These are phyloP conservation scores for Acrobasis consociella DNA, from an alignment of 2,888 invertebrate species.

Conservation along the genomic window DNA sequence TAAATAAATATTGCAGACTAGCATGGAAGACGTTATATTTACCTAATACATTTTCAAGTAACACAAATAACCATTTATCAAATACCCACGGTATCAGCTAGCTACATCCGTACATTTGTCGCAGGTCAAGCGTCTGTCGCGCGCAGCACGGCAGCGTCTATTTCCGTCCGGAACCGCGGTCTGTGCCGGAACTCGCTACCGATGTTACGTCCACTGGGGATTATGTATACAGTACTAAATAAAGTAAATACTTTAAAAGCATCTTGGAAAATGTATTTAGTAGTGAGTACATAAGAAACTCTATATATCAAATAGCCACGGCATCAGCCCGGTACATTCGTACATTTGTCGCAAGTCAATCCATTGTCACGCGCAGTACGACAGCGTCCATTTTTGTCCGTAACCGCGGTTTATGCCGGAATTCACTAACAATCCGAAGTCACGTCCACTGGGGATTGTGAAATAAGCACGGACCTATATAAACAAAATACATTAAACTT, in stretches of 20 bases:
- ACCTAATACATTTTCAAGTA: not conserved
- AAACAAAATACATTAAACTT: no score
- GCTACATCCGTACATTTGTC: conserved; percentile 39
- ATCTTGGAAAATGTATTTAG: no score
- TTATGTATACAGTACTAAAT: not conserved
- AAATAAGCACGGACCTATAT: no score
- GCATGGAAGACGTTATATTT: not conserved
- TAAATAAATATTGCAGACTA: no score
- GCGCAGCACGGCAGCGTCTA: conserved; percentile 35
- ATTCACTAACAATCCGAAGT: conserved; percentile 31
- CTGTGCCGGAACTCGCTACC: conserved; percentile 35
- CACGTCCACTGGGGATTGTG: no score
- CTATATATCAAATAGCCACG: conserved; percentile 7
- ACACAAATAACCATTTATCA: not conserved
- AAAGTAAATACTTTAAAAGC: no score
- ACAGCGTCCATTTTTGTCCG: conserved; percentile 46
- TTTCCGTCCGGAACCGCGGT: conserved; percentile 47
- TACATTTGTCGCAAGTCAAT: conserved; percentile 44
- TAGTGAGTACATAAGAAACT: no score
- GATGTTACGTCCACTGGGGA: conserved; percentile 30
- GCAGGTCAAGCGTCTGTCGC: conserved; percentile 40
- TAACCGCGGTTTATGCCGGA: conserved; percentile 40
- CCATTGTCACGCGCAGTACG: conserved; percentile 35
- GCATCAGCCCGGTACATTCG: conserved; percentile 22
- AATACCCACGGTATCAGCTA: conserved; percentile 12